phyloP scores from a whole-genome alignment of 2,888 invertebrate species.

The Papilio elwesi region DNA sequence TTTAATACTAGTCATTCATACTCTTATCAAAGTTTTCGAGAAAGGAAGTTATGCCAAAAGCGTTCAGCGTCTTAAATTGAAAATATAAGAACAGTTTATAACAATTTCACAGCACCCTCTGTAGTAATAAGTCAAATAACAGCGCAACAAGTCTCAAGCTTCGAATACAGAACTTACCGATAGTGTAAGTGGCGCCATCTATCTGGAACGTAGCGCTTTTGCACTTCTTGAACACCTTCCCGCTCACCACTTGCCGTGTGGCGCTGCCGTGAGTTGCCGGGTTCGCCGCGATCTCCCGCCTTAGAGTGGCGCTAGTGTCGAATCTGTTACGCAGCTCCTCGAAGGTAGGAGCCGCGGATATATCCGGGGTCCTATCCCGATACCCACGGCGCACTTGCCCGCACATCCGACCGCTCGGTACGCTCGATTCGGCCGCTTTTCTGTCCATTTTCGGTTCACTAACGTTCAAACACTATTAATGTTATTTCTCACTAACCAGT shows the following conservation, averaged over 20 bases:
- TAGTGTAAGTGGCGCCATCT: constrained; percentile 93
- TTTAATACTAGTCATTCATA: no score
- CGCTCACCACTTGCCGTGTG: constrained; percentile 78
- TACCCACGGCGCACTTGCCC: constrained; percentile 71
- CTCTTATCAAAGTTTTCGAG: no score
- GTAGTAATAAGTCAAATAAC: neutral
- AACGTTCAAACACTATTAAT: constrained; percentile 41
- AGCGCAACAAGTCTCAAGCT: neutral
- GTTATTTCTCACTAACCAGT: constrained; percentile 41
- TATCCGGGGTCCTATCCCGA: constrained; percentile 64
- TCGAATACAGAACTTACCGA: constrained; percentile 85
- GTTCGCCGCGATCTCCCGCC: constrained; percentile 72
- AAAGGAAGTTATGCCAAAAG: no score
- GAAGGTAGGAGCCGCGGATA: constrained; percentile 69
- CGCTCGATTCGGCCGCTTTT: constrained; percentile 50
- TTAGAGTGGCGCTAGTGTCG: constrained; percentile 73
- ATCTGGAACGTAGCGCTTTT: constrained; percentile 94
- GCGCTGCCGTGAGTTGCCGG: constrained; percentile 80
- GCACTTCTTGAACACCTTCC: constrained; percentile 90
- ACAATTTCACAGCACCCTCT: constrained; percentile 13
- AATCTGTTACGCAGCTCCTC: constrained; percentile 77
- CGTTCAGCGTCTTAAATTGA: neutral
- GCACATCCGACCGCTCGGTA: constrained; percentile 59
- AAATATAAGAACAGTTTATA: neutral
- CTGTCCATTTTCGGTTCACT: constrained; percentile 54